phyloP scores from a whole-genome alignment of 2,113 vertebrate genomes.

The Pseudopipra pipra region DNA sequence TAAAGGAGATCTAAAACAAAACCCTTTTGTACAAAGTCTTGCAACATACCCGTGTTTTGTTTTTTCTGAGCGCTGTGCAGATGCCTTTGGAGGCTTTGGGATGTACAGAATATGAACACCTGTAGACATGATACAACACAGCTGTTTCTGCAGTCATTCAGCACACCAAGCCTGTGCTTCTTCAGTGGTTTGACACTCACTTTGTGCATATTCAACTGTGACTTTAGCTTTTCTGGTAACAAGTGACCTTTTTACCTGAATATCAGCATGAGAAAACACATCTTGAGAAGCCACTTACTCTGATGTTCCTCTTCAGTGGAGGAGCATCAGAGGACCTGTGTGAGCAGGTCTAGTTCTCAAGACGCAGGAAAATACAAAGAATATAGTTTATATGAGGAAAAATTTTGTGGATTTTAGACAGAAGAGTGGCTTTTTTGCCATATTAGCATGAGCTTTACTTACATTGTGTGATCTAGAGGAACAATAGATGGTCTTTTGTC shows the following conservation, averaged over 20 bases:
- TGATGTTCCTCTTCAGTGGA: not conserved
- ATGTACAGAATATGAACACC: not conserved
- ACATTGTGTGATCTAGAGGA: not conserved
- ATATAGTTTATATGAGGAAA: not conserved
- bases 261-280: not conserved
- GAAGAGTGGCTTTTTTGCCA: not conserved
- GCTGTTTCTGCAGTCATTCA: not conserved
- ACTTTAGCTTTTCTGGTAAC: not conserved
- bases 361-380: not conserved
- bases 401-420: not conserved
- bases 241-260: not conserved
- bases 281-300: not conserved
- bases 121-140: rapidly evolving
- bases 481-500: not conserved
- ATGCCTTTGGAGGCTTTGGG: not conserved
- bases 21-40: not conserved
- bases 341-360: not conserved
- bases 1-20: not conserved
- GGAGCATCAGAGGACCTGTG: not conserved
- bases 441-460: not conserved
- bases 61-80: not conserved
- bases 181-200: not conserved
- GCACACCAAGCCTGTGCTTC: not conserved
- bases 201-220: not conserved
- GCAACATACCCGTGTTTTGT: not conserved